phyloP scores from a whole-genome alignment of 2,797 vertebrate genomes.

The Amazonetta brasiliensis region DNA sequence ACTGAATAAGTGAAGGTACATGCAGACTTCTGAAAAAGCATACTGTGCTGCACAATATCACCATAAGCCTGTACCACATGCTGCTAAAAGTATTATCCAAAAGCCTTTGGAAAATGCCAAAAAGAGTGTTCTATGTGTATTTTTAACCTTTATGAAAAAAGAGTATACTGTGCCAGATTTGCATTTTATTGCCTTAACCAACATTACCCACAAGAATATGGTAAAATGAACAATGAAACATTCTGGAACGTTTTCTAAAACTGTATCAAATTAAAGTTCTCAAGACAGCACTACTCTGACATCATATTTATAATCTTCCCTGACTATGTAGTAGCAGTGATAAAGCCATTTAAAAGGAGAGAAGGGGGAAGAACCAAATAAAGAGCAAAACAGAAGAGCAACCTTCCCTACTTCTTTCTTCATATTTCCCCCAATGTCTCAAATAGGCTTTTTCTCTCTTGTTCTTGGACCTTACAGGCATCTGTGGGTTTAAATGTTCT shows the following conservation, averaged over 20 bases:
- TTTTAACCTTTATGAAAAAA: slow-evolving; percentile 51
- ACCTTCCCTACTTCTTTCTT: background rate
- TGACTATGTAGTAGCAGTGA: background rate
- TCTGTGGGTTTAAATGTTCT: slow-evolving; percentile 11
- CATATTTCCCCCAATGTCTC: background rate
- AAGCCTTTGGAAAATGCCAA: slow-evolving; percentile 18
- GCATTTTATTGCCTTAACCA: slow-evolving; percentile 41
- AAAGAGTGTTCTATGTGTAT: background rate
- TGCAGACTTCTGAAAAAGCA: slow-evolving; percentile 4
- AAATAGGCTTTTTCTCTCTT: background rate
- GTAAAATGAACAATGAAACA: slow-evolving; percentile 47
- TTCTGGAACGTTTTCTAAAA: slow-evolving; percentile 36
- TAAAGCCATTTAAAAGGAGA: background rate
- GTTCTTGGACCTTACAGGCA: background rate
- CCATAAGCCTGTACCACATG: background rate
- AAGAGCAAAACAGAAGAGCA: background rate
- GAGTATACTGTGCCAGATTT: slow-evolving; percentile 22
- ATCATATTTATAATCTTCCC: slow-evolving; percentile 12
- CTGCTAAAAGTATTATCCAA: slow-evolving; percentile 50
- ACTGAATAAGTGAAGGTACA: background rate
- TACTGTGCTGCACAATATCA: background rate
- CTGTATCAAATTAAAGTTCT: background rate
- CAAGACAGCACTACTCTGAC: background rate
- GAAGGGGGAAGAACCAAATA: background rate
- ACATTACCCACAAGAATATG: slow-evolving; percentile 30